These are phyloP conservation scores for Butorides virescens DNA, from an alignment of 2,113 vertebrate species.

Conservation along the genomic window DNA sequence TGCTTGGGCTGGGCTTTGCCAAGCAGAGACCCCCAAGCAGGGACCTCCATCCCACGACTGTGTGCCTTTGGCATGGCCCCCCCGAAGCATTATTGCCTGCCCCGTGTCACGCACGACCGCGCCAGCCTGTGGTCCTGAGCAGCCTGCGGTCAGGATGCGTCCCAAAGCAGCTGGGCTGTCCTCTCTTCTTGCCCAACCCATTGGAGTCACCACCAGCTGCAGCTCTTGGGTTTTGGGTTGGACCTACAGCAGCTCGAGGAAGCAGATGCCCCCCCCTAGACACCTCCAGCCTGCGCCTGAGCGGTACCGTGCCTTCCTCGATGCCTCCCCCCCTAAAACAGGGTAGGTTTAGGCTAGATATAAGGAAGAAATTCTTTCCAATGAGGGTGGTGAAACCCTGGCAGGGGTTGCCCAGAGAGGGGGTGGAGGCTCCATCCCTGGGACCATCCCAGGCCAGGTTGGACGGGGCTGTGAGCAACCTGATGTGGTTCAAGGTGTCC, in stretches of 20 bases:
- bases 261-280: not conserved
- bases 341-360: too few species aligned
- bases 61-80: not conserved
- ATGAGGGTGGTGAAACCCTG: too few species aligned
- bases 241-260: not conserved
- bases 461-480: too few species aligned
- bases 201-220: not conserved
- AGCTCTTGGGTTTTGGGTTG: not conserved
- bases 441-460: too few species aligned
- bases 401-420: too few species aligned
- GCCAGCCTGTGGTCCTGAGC: not conserved
- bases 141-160: not conserved
- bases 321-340: not conserved
- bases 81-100: accelerated
- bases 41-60: not conserved
- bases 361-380: too few species aligned
- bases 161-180: not conserved
- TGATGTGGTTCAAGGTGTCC: too few species aligned
- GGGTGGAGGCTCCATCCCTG: too few species aligned
- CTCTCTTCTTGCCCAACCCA: not conserved
- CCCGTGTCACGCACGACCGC: accelerated
- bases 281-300: not conserved
- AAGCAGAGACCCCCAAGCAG: not conserved
- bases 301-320: not conserved
- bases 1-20: not conserved